Conservation (phyloP, 2,888 invertebrate species). For the Eucera pruinosa region DNA sequence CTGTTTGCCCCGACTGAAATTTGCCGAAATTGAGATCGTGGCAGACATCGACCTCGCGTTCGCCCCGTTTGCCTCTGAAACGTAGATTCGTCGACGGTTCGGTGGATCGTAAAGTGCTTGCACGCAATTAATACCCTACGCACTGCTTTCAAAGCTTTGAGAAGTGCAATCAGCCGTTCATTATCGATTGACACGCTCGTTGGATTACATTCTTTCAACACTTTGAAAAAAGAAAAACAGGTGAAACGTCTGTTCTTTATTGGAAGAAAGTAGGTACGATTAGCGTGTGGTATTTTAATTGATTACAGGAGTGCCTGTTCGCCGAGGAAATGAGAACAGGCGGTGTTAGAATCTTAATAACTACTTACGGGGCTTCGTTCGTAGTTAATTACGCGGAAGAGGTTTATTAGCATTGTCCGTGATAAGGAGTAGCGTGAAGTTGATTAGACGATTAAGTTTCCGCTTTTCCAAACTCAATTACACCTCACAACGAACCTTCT, state of each 20-base stretch:
- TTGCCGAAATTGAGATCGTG: slow-evolving; percentile 50
- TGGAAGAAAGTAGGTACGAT: too few species aligned
- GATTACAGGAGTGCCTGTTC: background rate
- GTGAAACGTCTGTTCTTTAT: too few species aligned
- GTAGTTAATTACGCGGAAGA: slow-evolving; percentile 3
- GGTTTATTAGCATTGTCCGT: slow-evolving; percentile 8
- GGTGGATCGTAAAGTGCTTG: slow-evolving; percentile 29
- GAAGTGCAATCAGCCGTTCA: background rate
- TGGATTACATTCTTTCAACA: too few species aligned
- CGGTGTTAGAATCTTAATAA: background rate
- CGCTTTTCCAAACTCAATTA: slow-evolving; percentile 11
- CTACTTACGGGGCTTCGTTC: background rate
- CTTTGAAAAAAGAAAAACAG: too few species aligned
- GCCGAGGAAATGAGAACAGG: background rate
- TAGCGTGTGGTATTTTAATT: background rate
- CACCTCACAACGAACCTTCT: background rate
- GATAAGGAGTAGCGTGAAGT: slow-evolving; percentile 13
- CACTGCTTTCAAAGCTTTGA: background rate
- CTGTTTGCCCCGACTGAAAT: slow-evolving; percentile 52
- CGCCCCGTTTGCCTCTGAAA: slow-evolving; percentile 26
- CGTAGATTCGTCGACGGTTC: slow-evolving; percentile 13
- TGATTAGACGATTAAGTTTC: slow-evolving; percentile 7
- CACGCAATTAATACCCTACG: slow-evolving; percentile 9
- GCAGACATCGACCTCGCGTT: slow-evolving; percentile 14
- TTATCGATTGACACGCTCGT: background rate